Percentiles rank a stretch among this genome's conserved stretches.
Evolutionary conservation across 64 coral and sea anemone genomes (phyloP).

Genomic region (Pocillopora verrucosa): DNA sequence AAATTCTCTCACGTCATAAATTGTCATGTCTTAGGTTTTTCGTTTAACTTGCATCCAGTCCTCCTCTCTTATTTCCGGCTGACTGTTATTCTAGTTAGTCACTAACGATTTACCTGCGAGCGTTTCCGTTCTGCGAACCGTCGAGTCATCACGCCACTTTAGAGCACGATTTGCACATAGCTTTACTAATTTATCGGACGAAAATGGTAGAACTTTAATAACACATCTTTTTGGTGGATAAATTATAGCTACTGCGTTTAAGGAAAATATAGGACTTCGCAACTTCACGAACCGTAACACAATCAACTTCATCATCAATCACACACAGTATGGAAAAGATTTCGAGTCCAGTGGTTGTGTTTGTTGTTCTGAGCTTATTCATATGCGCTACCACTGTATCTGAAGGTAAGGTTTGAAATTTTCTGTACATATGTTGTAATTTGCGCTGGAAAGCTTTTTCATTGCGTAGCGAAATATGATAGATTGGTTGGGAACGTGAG

Average conservation of each 20-base stretch:
- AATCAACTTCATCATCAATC: background rate
- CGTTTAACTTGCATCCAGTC: background rate
- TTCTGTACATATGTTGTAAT: background rate
- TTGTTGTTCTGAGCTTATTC: conserved; percentile 5
- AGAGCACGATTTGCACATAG: background rate
- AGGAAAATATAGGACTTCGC: background rate
- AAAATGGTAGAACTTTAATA: background rate
- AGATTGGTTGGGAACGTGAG: too few species aligned
- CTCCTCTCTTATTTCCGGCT: conserved; percentile 21
- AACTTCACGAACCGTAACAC: background rate
- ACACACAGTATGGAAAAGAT: background rate
- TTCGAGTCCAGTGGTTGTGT: background rate
- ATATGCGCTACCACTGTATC: background rate
- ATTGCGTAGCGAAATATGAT: background rate
- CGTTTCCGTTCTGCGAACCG: background rate
- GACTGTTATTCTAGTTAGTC: background rate
- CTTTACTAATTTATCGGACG: background rate
- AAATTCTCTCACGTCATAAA: too few species aligned
- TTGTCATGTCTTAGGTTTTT: too few species aligned
- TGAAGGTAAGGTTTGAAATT: conserved; percentile 10
- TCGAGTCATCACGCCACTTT: background rate
- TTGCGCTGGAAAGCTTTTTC: background rate
- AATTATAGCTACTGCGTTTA: background rate
- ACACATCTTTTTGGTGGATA: background rate
- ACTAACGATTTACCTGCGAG: background rate